These are phyloP conservation scores for Tetrao urogallus DNA, from an alignment of 2,113 vertebrate genomes.

Conservation along the genomic window DNA sequence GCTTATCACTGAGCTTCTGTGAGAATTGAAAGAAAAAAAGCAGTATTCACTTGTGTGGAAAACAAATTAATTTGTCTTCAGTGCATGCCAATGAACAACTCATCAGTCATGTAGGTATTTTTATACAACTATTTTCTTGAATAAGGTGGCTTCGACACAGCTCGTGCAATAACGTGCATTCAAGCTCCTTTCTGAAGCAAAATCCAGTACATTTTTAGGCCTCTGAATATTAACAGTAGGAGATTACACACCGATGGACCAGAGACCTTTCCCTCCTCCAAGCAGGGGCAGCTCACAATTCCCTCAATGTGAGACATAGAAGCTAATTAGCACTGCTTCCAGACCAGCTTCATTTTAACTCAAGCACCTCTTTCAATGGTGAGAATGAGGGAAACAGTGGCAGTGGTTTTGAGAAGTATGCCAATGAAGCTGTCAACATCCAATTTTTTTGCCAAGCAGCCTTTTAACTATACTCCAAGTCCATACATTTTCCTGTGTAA, in stretches of 20 bases:
- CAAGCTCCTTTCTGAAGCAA: neutral
- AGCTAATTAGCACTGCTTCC: neutral
- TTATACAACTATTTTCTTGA: neutral
- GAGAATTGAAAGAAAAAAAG: neutral
- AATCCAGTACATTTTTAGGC: constrained; percentile 1
- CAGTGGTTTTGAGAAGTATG: neutral
- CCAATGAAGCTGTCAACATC: neutral
- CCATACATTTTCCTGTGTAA: neutral
- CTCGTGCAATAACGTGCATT: neutral
- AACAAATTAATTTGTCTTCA: constrained; percentile 18
- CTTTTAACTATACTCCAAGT: neutral
- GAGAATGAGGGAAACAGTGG: neutral
- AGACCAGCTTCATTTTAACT: neutral
- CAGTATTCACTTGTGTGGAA: neutral
- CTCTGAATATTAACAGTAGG: neutral
- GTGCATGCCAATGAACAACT: neutral
- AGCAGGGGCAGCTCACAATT: neutral
- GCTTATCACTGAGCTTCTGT: constrained; percentile 24
- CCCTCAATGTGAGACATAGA: neutral
- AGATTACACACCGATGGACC: constrained; percentile 2
- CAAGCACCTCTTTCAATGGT: neutral
- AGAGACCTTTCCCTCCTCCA: neutral
- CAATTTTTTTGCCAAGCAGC: neutral
- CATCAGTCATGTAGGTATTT: neutral
- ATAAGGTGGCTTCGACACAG: neutral